Evolutionary conservation across 1,140 invertebrate species (phyloP).

Genomic region (Drosophila nigromelanica): DNA sequence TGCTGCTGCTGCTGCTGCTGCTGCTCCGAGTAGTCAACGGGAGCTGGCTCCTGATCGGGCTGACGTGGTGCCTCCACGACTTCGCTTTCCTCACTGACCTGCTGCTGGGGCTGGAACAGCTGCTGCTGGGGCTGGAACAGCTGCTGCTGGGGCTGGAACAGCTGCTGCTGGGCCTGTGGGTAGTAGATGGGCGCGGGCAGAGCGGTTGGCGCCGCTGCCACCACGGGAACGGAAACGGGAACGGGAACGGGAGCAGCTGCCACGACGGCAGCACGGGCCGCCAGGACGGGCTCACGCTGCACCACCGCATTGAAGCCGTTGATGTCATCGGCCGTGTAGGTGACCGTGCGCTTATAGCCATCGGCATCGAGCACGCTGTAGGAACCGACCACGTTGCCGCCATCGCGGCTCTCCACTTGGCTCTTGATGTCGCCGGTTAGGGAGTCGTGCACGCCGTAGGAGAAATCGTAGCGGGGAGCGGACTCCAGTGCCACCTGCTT

Average conservation of each 20-base stretch:
- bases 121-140: slow-evolving; percentile 47
- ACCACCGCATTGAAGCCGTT: slow-evolving; percentile 85
- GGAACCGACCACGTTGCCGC: slow-evolving; percentile 85
- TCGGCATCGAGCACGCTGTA: slow-evolving; percentile 86
- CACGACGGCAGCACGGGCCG: slow-evolving; percentile 47
- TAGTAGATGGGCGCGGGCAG: slow-evolving; percentile 69
- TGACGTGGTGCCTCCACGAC: slow-evolving; percentile 67
- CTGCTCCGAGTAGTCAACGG: slow-evolving; percentile 62
- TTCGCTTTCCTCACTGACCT: slow-evolving; percentile 54
- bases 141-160: slow-evolving; percentile 46
- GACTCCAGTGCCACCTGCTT: slow-evolving; percentile 73
- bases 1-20: slow-evolving; percentile 42
- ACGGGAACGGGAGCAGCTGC: slow-evolving; percentile 40
- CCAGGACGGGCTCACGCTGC: slow-evolving; percentile 83
- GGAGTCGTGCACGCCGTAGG: slow-evolving; percentile 85
- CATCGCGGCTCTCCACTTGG: slow-evolving; percentile 86
- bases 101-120: slow-evolving; percentile 59
- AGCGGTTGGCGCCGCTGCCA: slow-evolving; percentile 34
- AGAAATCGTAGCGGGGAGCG: slow-evolving; percentile 84
- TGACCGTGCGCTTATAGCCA: slow-evolving; percentile 85
- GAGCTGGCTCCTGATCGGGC: slow-evolving; percentile 60
- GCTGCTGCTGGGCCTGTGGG: slow-evolving; percentile 44
- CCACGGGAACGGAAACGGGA: slow-evolving; percentile 22
- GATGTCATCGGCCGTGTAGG: slow-evolving; percentile 85
- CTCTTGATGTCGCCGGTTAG: slow-evolving; percentile 86